A percentile compares a stretch with the other conserved stretches of the same genome.
These are phyloP conservation scores for Lepidotrigona ventralis DNA, from an alignment of 1,140 invertebrate genomes.

Conservation along the genomic window DNA sequence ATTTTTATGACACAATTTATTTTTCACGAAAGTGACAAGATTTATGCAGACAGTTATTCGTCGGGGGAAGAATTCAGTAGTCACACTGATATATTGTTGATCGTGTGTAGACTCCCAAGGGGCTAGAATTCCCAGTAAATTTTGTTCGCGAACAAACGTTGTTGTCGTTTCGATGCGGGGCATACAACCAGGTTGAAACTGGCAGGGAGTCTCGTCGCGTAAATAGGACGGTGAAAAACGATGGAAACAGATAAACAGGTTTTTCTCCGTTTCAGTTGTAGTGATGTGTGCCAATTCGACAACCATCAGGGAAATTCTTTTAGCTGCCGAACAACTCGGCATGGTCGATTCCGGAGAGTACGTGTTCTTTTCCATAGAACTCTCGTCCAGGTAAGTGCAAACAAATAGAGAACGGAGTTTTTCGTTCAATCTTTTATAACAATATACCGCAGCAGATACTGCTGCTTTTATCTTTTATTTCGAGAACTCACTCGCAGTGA, in stretches of 20 bases:
- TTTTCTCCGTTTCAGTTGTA: constrained; percentile 86
- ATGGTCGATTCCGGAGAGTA: constrained; percentile 98
- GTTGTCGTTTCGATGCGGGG: neutral
- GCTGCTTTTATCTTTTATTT: no score
- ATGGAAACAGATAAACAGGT: neutral
- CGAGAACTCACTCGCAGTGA: no score
- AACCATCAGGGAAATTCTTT: constrained; percentile 92
- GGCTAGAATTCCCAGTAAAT: neutral
- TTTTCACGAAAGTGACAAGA: no score
- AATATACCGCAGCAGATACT: no score
- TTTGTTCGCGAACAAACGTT: neutral
- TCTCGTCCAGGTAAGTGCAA: constrained; percentile 93
- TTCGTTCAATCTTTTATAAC: no score
- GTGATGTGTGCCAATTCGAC: constrained; percentile 94
- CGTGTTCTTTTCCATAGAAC: constrained; percentile 98
- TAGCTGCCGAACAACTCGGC: constrained; percentile 94
- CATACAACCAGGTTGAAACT: neutral
- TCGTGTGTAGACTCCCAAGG: no score
- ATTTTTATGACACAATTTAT: no score
- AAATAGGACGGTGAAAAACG: neutral
- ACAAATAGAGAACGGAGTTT: neutral
- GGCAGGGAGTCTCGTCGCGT: neutral
- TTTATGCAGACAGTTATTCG: neutral
- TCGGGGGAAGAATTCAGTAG: neutral
- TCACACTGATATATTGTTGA: neutral